Conservation (phyloP, 2,888 invertebrate species). For the Crocallis elinguaria region DNA sequence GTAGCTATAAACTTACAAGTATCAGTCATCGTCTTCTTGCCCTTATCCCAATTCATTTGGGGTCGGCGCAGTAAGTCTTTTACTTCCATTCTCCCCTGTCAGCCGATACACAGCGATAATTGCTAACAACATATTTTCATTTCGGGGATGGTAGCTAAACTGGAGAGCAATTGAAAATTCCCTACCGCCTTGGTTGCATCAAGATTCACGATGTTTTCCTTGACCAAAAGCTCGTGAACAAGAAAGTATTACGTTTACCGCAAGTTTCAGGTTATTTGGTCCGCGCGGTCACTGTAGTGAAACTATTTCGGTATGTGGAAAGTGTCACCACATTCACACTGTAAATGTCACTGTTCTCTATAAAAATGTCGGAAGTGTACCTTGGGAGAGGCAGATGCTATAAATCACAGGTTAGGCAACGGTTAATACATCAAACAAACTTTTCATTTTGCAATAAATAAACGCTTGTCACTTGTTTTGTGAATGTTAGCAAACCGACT, state of each 20-base stretch:
- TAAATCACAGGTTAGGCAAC: slow-evolving; percentile 13
- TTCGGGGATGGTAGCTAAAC: no score
- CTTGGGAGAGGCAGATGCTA: slow-evolving; percentile 34
- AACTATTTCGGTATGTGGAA: slow-evolving; percentile 45
- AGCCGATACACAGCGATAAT: no score
- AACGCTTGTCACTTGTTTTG: not conserved
- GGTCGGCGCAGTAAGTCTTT: no score
- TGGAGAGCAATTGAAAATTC: no score
- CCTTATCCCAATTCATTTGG: no score
- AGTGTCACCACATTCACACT: slow-evolving; percentile 26
- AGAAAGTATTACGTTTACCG: not conserved
- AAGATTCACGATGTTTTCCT: no score
- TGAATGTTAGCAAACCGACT: slow-evolving; percentile 1
- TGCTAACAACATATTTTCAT: no score
- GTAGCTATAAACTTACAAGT: no score
- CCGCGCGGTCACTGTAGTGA: not conserved
- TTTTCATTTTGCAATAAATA: slow-evolving; percentile 15
- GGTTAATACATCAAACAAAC: slow-evolving; percentile 12
- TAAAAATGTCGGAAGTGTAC: slow-evolving; percentile 31
- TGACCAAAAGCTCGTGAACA: no score
- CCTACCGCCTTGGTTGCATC: no score
- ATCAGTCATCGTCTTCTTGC: no score
- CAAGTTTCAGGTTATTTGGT: not conserved
- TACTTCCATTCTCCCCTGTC: no score
- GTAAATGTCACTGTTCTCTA: slow-evolving; percentile 8